Evolutionary conservation across 2,797 vertebrate genomes (phyloP), one percentile per base, ranked within the genome.

Genomic region (Melanotaenia trifasciata): DNA sequence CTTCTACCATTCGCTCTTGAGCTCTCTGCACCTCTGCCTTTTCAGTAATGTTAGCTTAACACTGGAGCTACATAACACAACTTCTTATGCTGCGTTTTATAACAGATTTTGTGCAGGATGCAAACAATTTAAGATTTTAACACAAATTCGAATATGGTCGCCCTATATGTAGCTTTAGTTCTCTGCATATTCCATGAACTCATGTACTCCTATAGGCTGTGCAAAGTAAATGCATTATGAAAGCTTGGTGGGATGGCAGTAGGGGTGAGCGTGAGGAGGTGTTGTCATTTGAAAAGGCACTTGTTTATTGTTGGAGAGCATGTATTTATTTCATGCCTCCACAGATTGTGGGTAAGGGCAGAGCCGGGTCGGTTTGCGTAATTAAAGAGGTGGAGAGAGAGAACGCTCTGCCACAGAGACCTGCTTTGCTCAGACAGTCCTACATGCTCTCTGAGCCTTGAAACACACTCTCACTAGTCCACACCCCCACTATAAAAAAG

Each of bases 301-400:
- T 94, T 95, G 94, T 95, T 95, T 94, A 94, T 95, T 95, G 94
- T 95, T 94, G 81, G 89, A 94, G 89, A 94, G 88, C 87, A 88
- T 93, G 92, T 94, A 94, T 95, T 95, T 94, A 95, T 94, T 94
- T 94, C 93, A 93, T 93, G 92, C 87, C 91, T 90, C 90, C 88
- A 90, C 92, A 94, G 92, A 94, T 94, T 95, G 93, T 91, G 94
- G 94, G 84, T 91, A 88, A 91, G 94, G 94, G 93, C 93, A 93
- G 93, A 94, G 91, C 91, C 86, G 77, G 70, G 83, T 90, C 56
- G 77, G 84, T 86, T 51, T 75, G 85, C 47, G 84, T 95, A 95
- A 96, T 95, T 94, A 95, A 87, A 94, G 94, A 94, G 92, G 78
- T 85, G 81, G 85, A 90, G 91, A 89, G 89, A 76, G 73, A 82